Conservation (phyloP, 2,113 vertebrate species). For the Riparia riparia region DNA sequence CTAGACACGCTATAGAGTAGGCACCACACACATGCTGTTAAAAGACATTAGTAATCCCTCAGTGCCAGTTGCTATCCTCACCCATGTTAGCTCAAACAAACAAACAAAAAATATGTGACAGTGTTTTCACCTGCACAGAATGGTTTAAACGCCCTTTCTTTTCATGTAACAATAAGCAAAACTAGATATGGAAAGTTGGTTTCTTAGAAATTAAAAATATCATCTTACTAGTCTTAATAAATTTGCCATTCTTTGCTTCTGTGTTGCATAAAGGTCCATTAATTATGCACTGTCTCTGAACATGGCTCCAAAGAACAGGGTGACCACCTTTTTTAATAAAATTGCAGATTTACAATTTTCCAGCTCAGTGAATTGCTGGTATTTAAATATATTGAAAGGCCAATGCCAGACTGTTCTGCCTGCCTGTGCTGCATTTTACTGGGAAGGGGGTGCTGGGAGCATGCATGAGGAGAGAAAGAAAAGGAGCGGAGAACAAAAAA, state of each 20-base stretch:
- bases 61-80: background rate
- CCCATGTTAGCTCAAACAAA: background rate
- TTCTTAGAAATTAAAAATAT: background rate
- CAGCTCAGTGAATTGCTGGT: conserved; percentile 61
- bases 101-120: background rate
- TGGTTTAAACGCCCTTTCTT: background rate
- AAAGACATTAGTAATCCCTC: background rate
- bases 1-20: background rate
- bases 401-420: background rate
- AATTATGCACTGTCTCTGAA: conserved; percentile 60
- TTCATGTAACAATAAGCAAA: background rate
- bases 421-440: background rate
- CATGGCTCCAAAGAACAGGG: conserved; percentile 24
- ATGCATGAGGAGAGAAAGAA: background rate
- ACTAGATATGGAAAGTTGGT: background rate
- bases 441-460: background rate
- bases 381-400: conserved; percentile 63
- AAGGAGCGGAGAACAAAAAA: background rate
- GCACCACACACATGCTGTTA: background rate
- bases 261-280: conserved; percentile 10
- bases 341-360: conserved; percentile 72
- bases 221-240: background rate
- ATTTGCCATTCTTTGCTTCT: conserved; percentile 1
- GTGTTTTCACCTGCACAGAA: background rate
- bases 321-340: conserved; percentile 64